Base-by-base conservation (phyloP, 1,140 invertebrate species). In the Dufourea novaeangliae region DNA sequence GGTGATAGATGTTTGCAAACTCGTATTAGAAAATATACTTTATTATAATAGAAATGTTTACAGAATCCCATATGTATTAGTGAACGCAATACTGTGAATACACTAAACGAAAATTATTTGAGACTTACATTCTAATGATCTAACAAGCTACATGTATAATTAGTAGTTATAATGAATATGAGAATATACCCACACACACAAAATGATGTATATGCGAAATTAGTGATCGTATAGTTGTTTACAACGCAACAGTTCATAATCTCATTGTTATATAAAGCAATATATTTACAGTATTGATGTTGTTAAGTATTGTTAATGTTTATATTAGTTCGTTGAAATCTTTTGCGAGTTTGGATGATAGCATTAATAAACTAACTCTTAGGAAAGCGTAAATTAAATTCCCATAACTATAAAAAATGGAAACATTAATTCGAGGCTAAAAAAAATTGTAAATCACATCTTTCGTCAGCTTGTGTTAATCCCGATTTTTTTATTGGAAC, bases 1-100 rank as follows among this genome's bases (percentile, higher is more conserved):
- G 32, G 39, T 70, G 5, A 68, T 3, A 41, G 41, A 70, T 14
- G 20, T 63, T 14, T 39, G 7, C 5, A 34, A 14, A 62, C 10
- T 54, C 10, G 20, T 77, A 77, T 62, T 70, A 62, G 56, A 70
- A 77, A 61, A 77, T 77, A 62, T 52, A 78, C 3, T 78, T 73
- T 63, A 77, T 63, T 73, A 12, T 44, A 37, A 57, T 72, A 64
- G 27, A 71, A 62, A 73, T 73, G 27, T 39, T 66, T 79, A 67
- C 61, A 78, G 50, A 66, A 57, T 74, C 20, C 41, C 20, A 57
- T 57, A 46, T 41, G 44, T 54, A 44, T 57, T 59, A 37, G 5
- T 37, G 20, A 73, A 66, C 27, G 20, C 41, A 64, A 37, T 64
- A 72, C 50, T 59, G 70, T 66, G 10, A 32, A 37, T 57, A 56